phyloP scores from a whole-genome alignment of 2,888 invertebrate genomes.

The Caenorhabditis doughertyi region DNA sequence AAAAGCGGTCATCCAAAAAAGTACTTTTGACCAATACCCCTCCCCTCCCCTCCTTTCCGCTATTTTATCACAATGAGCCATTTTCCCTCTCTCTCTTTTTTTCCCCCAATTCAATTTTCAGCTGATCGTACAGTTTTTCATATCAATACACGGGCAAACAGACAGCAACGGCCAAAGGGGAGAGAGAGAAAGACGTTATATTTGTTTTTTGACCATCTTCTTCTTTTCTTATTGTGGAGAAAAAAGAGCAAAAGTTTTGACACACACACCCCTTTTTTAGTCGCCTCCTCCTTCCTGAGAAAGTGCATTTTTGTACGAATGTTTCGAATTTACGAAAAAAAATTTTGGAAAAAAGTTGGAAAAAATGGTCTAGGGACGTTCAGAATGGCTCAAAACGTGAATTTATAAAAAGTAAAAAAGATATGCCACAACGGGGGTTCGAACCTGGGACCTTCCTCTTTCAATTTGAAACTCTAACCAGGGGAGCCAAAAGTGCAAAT shows the following conservation, averaged over 20 bases:
- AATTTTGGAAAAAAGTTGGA: not conserved
- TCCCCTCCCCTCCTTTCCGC: no score
- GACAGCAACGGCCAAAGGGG: no score
- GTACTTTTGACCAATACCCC: no score
- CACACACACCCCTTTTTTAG: not conserved
- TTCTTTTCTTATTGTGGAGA: not conserved
- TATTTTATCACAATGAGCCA: no score
- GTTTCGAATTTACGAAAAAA: not conserved
- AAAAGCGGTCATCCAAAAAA: no score
- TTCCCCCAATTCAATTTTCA: conserved; percentile 17
- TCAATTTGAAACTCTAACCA: not conserved
- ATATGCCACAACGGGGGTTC: not conserved
- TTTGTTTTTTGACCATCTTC: conserved; percentile 49
- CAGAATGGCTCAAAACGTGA: not conserved
- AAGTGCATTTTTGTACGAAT: conserved; percentile 1
- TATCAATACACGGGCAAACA: not conserved
- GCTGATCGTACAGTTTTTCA: conserved; percentile 42
- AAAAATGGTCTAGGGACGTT: no score
- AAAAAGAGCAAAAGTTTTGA: not conserved
- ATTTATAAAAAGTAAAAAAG: not conserved
- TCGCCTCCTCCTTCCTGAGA: not conserved
- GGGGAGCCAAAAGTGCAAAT: not conserved
- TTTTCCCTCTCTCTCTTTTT: no score
- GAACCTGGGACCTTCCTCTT: not conserved
- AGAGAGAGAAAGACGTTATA: not conserved